Evolutionary conservation across 2,113 vertebrate genomes (phyloP).

Genomic region (Corythornis cristatus): DNA sequence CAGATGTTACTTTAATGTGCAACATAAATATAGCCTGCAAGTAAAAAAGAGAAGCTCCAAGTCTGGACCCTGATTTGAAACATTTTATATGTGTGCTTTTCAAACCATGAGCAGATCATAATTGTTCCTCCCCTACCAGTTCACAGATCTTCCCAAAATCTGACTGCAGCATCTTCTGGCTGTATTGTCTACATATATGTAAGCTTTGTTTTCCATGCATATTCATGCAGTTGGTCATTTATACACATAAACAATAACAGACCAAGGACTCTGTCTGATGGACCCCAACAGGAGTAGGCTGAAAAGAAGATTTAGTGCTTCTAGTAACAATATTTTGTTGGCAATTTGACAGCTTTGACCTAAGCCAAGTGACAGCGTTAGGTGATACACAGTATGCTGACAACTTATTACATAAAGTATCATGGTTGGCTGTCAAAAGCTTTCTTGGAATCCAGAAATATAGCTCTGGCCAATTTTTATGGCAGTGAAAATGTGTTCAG

Average conservation of each 20-base stretch:
- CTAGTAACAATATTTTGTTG: conserved; percentile 64
- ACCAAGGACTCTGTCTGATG: conserved; percentile 46
- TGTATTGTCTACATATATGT: conserved; percentile 18
- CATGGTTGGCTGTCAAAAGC: conserved; percentile 74
- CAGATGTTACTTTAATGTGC: neutral
- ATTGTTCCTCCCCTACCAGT: neutral
- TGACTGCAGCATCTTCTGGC: neutral
- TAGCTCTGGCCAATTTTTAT: conserved; percentile 74
- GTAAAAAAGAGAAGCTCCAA: neutral
- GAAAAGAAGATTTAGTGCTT: conserved; percentile 54
- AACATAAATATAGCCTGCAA: neutral
- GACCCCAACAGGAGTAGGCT: conserved; percentile 45
- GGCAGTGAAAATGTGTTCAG: conserved; percentile 78
- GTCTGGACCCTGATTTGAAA: neutral
- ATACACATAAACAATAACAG: conserved; percentile 48
- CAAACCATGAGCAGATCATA: neutral
- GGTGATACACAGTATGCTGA: conserved; percentile 72
- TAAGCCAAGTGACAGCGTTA: conserved; percentile 69
- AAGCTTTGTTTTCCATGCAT: conserved; percentile 8
- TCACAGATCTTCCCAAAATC: neutral
- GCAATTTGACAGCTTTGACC: conserved; percentile 66
- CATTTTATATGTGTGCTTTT: neutral
- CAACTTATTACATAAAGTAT: conserved; percentile 70
- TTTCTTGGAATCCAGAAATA: conserved; percentile 79
- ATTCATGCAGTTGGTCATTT: conserved; percentile 20